Conservation (phyloP, 2,888 invertebrate genomes). For the Hermaeophaga mercurialis region DNA sequence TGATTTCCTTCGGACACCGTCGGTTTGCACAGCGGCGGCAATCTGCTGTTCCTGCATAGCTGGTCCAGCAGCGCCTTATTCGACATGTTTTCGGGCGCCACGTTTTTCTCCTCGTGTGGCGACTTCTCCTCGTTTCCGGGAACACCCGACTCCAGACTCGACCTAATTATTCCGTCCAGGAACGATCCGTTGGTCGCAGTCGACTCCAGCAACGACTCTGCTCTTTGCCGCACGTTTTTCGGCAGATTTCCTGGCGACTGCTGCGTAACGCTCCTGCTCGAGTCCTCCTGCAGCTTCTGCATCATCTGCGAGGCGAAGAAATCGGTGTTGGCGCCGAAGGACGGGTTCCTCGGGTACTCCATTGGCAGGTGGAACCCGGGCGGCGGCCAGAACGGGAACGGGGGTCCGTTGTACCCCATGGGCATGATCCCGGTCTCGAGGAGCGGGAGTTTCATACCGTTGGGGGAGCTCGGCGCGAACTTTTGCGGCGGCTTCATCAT, state of each 20-base stretch:
- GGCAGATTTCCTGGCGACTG: conserved; percentile 46
- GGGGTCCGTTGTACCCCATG: conserved; percentile 66
- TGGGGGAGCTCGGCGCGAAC: conserved; percentile 64
- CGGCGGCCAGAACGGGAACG: conserved; percentile 81
- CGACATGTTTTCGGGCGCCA: conserved; percentile 61
- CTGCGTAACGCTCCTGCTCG: conserved; percentile 54
- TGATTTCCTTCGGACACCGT: conserved; percentile 44
- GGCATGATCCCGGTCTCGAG: conserved; percentile 63
- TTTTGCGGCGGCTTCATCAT: conserved; percentile 60
- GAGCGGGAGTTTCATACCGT: conserved; percentile 74
- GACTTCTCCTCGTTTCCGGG: conserved; percentile 59
- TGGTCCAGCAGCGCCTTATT: conserved; percentile 71
- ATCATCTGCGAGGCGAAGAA: conserved; percentile 81
- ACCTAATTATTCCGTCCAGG: conserved; percentile 79
- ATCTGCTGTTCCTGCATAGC: conserved; percentile 66
- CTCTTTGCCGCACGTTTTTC: conserved; percentile 63
- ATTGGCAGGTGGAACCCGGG: conserved; percentile 65
- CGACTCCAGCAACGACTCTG: conserved; percentile 69
- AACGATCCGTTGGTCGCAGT: conserved; percentile 78
- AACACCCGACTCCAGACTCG: conserved; percentile 75
- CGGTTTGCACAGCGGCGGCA: conserved; percentile 60
- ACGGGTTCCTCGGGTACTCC: conserved; percentile 55
- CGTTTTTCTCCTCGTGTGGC: conserved; percentile 60
- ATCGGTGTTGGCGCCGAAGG: conserved; percentile 65
- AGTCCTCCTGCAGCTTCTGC: conserved; percentile 77